phyloP scores from a whole-genome alignment of 2,797 vertebrate species.

The Serranus cabrilla region DNA sequence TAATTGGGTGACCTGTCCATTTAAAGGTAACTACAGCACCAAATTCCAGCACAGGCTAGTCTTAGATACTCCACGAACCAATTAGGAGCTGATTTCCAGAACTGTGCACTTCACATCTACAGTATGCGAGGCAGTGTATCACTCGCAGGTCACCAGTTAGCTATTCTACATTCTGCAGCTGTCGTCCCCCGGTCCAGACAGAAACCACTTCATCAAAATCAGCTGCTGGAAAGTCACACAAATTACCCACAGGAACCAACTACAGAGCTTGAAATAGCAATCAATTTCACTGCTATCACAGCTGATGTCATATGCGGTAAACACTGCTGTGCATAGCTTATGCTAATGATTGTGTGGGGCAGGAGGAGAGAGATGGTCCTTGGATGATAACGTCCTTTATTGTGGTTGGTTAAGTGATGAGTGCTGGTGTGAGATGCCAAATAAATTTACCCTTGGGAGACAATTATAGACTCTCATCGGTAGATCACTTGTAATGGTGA shows the following conservation, averaged over 20 bases:
- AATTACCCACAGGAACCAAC: slow-evolving; percentile 90
- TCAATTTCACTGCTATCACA: slow-evolving; percentile 91
- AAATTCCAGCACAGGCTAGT: slow-evolving; percentile 13
- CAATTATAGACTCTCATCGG: slow-evolving; percentile 27
- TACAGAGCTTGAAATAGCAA: slow-evolving; percentile 92
- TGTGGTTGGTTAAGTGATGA: slow-evolving; percentile 61
- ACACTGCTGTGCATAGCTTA: slow-evolving; percentile 75
- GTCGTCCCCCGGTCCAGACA: slow-evolving; percentile 87
- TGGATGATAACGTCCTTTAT: slow-evolving; percentile 65
- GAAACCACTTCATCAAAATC: slow-evolving; percentile 95
- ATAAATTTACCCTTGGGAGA: slow-evolving; percentile 59
- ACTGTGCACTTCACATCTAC: slow-evolving; percentile 31
- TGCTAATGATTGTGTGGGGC: slow-evolving; percentile 51
- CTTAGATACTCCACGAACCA: slow-evolving; percentile 4
- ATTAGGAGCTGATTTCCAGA: slow-evolving; percentile 20
- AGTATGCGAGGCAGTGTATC: slow-evolving; percentile 23
- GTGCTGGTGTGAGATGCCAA: slow-evolving; percentile 38
- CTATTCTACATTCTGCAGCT: slow-evolving; percentile 78
- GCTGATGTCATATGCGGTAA: slow-evolving; percentile 86
- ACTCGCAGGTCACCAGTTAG: slow-evolving; percentile 54
- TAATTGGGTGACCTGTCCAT: neutral
- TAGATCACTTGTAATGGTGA: slow-evolving; percentile 43
- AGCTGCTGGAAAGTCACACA: slow-evolving; percentile 89
- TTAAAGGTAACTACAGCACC: slow-evolving; percentile 13
- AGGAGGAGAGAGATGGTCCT: slow-evolving; percentile 58